Base-by-base conservation (phyloP, 2,888 invertebrate genomes). In the Corythucha ciliata region DNA sequence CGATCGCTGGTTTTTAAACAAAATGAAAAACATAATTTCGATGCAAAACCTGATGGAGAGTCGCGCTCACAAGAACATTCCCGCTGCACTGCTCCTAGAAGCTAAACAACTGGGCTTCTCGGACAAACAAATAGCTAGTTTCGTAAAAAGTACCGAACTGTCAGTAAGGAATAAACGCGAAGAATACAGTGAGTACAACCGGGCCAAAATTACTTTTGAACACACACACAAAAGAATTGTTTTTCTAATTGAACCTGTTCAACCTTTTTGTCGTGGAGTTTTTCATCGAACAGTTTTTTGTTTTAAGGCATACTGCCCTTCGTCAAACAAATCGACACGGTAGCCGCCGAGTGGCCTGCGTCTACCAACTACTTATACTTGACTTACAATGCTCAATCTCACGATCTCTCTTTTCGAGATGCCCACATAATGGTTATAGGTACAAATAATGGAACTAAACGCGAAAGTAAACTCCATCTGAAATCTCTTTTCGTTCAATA, bases 261-360 rank as follows among this genome's bases (percentile, higher is more conserved):
- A n/a, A n/a, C 12, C 29, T 29, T 12, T 32, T 33, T 46, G 21
- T 34, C 20, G 12, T 34, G 8, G n/a, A 18, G 7, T 6, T 33
- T 27, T 32, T 12, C 6, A 26, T 44, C 6, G 8, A 40, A 40
- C 7, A 33, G 14, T 12, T 27, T 47, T 8, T 47, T 10, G 14
- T 32, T 53, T 57, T 5, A 72, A 68, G 79, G 78, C 34, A 81
- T 96, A 18, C 76, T 73, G 1, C 94, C 94, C 0, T 85, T 75
- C 66, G 90, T 97, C 1, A 97, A 97, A 69, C 92, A 94, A 73
- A 97, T 99, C 58, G 97, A 98, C 69, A 98, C 97, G 0, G 96
- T 98, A 4, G 96, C 98, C 32, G 98, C 96, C 0, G 98, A 99
- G 70, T 99, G 96, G 94, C 98, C 98, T 0, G 97, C 97, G 0